Conservation (phyloP, 2,113 vertebrate species). For the Clarias macrocephalus region DNA sequence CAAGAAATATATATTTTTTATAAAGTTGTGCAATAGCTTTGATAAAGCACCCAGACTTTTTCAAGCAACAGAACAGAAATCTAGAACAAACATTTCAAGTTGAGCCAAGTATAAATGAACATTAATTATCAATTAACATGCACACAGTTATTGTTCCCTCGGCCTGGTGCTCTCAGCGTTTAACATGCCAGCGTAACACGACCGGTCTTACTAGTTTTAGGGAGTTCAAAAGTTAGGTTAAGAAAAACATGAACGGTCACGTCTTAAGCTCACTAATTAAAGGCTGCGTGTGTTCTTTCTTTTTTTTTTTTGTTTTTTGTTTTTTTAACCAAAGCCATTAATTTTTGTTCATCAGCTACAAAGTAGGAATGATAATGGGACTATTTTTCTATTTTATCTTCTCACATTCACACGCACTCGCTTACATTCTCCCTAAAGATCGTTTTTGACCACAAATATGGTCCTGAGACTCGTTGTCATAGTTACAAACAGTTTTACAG, state of each 20-base stretch:
- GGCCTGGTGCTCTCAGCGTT: background rate
- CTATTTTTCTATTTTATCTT: constrained; percentile 6
- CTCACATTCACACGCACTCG: background rate
- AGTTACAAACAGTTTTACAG: background rate
- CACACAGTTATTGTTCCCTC: background rate
- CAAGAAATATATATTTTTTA: background rate
- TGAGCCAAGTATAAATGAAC: background rate
- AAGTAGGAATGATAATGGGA: constrained; percentile 15
- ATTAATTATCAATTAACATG: background rate
- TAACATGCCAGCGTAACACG: background rate
- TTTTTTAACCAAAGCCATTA: background rate
- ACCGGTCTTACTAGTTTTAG: constrained; percentile 15
- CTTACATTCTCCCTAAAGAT: background rate
- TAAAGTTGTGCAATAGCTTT: background rate
- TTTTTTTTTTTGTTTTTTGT: background rate
- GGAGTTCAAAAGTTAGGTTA: constrained; percentile 21
- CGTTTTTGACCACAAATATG: background rate
- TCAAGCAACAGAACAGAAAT: background rate
- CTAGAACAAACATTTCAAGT: background rate
- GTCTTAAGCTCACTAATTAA: constrained; percentile 16
- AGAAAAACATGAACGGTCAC: background rate
- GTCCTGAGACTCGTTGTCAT: background rate
- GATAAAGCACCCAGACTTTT: background rate
- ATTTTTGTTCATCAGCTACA: background rate
- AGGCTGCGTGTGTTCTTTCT: background rate